Evolutionary conservation across 2,888 invertebrate genomes (phyloP).

Genomic region (Helicoverpa assulta): DNA sequence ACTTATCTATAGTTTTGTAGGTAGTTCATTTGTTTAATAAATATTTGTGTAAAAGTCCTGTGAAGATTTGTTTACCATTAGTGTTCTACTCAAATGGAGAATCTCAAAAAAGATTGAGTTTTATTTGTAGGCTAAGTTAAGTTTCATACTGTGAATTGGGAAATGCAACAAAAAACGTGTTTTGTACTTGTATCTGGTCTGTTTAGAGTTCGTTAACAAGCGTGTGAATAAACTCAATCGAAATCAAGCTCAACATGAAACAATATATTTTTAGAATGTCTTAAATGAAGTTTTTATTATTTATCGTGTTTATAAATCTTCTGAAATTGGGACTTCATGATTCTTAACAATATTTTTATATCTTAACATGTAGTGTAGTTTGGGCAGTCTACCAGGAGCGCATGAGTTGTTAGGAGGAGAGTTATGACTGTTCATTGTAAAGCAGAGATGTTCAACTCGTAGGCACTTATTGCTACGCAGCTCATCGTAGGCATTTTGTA

Average conservation of each 20-base stretch:
- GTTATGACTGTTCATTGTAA: too few relatives aligned
- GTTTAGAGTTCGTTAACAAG: not conserved
- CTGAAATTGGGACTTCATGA: constrained; percentile 10
- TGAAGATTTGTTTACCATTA: too few relatives aligned
- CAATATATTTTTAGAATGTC: not conserved
- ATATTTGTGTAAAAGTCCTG: too few relatives aligned
- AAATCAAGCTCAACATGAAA: not conserved
- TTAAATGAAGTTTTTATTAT: constrained; percentile 11
- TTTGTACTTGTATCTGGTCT: not conserved
- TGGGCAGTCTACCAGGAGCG: constrained; percentile 15
- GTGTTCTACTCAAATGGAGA: too few relatives aligned
- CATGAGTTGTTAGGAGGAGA: constrained; percentile 1
- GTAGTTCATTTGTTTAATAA: too few relatives aligned
- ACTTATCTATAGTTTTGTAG: too few relatives aligned
- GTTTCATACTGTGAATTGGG: too few relatives aligned
- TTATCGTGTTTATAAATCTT: constrained; percentile 18
- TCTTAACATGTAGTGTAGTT: constrained; percentile 2
- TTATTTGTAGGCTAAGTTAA: too few relatives aligned
- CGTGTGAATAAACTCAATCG: not conserved
- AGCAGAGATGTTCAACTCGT: not conserved
- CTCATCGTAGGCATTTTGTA: constrained; percentile 23
- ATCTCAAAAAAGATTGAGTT: too few relatives aligned
- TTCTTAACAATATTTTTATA: not conserved
- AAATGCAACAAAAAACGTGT: too few relatives aligned
- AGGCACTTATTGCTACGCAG: constrained; percentile 20